Evolutionary conservation across 2,113 vertebrate species (phyloP).

Genomic region (Centropristis striata): DNA sequence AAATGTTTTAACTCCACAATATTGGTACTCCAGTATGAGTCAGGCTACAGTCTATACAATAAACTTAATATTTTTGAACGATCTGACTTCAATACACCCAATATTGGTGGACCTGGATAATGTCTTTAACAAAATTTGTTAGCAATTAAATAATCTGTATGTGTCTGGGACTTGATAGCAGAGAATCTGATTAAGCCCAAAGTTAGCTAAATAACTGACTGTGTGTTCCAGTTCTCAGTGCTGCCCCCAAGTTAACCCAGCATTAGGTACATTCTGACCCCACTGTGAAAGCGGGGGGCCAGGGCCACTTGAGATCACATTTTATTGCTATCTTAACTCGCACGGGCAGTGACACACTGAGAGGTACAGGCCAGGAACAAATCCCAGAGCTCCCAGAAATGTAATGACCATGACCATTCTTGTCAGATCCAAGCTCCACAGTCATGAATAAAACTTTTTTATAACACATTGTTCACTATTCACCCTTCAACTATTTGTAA

Average conservation of each 20-base stretch:
- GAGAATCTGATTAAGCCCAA: neutral
- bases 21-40: no score
- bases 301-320: conserved; percentile 59
- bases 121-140: neutral
- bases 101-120: neutral
- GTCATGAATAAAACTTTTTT: neutral
- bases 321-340: conserved; percentile 60
- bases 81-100: neutral
- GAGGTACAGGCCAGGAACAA: conserved; percentile 24
- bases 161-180: neutral
- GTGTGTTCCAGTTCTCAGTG: conserved; percentile 17
- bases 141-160: neutral
- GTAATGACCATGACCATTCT: conserved; percentile 1
- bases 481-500: neutral
- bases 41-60: neutral
- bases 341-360: conserved; percentile 42
- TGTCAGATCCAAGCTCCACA: neutral
- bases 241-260: neutral
- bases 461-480: neutral
- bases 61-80: neutral
- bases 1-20: no score
- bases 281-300: conserved; percentile 21
- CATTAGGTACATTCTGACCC: conserved; percentile 33
- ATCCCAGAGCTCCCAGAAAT: conserved; percentile 33
- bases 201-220: neutral